phyloP scores from a whole-genome alignment of 2,113 vertebrate genomes.

The Brachypteracias leptosomus region DNA sequence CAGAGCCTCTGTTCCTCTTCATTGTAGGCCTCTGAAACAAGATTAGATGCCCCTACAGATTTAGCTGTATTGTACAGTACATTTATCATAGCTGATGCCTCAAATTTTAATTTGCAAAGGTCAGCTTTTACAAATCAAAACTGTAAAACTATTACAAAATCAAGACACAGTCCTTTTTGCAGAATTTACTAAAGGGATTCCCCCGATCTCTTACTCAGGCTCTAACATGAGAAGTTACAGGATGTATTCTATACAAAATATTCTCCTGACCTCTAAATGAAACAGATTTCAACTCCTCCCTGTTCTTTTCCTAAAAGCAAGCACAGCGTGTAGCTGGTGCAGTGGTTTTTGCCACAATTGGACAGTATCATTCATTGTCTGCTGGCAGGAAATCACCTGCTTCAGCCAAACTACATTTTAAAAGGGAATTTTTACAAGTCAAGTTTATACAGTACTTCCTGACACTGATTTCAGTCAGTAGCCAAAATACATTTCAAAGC shows the following conservation, averaged over 20 bases:
- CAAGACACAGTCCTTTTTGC: neutral
- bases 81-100: neutral
- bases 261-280: neutral
- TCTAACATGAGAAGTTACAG: neutral
- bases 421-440: neutral
- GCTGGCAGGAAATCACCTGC: neutral
- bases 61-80: neutral
- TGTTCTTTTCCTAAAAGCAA: neutral
- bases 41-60: neutral
- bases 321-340: neutral
- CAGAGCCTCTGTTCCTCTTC: neutral
- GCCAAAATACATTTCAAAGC: neutral
- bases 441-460: neutral
- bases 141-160: neutral
- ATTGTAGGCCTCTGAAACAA: neutral
- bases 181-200: neutral
- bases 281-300: neutral
- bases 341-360: neutral
- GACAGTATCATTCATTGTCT: neutral
- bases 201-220: neutral
- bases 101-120: neutral
- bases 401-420: neutral
- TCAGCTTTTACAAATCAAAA: neutral
- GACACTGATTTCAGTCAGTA: fast-evolving
- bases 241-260: neutral